Conservation (phyloP, 2,113 vertebrate species). For the Xiphophorus couchianus region DNA sequence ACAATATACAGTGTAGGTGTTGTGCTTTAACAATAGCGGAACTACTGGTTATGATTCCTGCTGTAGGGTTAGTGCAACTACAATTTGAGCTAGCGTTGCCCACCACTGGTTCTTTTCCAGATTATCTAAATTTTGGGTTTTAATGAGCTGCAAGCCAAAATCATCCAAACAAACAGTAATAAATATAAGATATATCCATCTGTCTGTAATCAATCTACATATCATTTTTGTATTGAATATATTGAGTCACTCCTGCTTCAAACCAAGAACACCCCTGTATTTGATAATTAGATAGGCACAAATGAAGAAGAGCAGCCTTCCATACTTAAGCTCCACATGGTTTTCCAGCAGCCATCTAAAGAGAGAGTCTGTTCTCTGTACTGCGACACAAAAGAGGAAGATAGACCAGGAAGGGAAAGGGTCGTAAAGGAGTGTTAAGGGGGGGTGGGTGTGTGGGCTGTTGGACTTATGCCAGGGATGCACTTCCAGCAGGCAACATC, state of each 20-base stretch:
- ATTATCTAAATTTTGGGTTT: not conserved
- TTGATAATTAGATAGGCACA: slow-evolving; percentile 24
- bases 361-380: slow-evolving; percentile 62
- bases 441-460: slow-evolving; percentile 4
- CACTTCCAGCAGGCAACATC: slow-evolving; percentile 76
- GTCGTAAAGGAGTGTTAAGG: slow-evolving; percentile 21
- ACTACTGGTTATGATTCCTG: too few species aligned
- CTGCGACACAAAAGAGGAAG: slow-evolving; percentile 74
- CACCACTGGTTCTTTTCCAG: not conserved
- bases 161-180: not conserved
- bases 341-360: slow-evolving; percentile 56
- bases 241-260: slow-evolving; percentile 22
- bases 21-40: too few species aligned
- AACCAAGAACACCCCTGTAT: slow-evolving; percentile 28
- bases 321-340: slow-evolving; percentile 45
- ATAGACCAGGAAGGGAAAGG: slow-evolving; percentile 70
- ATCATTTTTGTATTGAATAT: not conserved
- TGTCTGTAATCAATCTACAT: too few species aligned
- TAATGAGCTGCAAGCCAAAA: not conserved
- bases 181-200: not conserved
- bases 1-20: too few species aligned
- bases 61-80: too few species aligned
- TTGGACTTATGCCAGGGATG: slow-evolving; percentile 77
- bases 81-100: too few species aligned
- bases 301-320: slow-evolving; percentile 46